phyloP scores from a whole-genome alignment of 1,140 invertebrate species.

The Scaptomyza hsui region DNA sequence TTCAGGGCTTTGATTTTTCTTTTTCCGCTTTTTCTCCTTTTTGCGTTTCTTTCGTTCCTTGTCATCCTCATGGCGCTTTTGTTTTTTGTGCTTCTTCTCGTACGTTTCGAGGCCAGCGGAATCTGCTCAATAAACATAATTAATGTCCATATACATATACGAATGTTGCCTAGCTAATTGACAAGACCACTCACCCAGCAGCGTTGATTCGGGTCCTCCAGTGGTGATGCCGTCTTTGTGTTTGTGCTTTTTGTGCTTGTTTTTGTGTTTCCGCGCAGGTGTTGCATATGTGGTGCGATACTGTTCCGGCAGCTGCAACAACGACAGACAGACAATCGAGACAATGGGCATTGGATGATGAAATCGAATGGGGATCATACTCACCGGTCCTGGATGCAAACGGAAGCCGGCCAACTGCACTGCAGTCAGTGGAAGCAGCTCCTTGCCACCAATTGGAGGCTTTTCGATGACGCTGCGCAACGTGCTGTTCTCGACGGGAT shows the following conservation, averaged over 20 bases:
- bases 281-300: constrained; percentile 96
- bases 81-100: constrained; percentile 98
- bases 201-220: constrained; percentile 86
- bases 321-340: constrained; percentile 16
- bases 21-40: constrained; percentile 98
- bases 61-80: constrained; percentile 96
- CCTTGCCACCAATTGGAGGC: constrained; percentile 97
- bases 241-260: constrained; percentile 97
- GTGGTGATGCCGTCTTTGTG: constrained; percentile 92
- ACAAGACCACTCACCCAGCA: constrained; percentile 83
- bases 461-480: constrained; percentile 98
- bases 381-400: constrained; percentile 97
- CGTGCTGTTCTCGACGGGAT: constrained; percentile 90
- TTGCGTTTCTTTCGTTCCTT: constrained; percentile 97
- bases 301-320: constrained; percentile 94
- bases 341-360: not conserved
- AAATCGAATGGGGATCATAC: constrained; percentile 44
- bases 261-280: constrained; percentile 96
- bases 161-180: too few species aligned
- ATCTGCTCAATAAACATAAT: constrained; percentile 78
- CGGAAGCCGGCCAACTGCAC: constrained; percentile 96
- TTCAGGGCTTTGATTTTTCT: constrained; percentile 96
- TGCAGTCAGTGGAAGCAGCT: constrained; percentile 93
- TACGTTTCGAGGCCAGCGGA: constrained; percentile 91
- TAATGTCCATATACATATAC: not conserved